Evolutionary conservation across 1,140 invertebrate species (phyloP).

Genomic region (Drosophila nikananu): DNA sequence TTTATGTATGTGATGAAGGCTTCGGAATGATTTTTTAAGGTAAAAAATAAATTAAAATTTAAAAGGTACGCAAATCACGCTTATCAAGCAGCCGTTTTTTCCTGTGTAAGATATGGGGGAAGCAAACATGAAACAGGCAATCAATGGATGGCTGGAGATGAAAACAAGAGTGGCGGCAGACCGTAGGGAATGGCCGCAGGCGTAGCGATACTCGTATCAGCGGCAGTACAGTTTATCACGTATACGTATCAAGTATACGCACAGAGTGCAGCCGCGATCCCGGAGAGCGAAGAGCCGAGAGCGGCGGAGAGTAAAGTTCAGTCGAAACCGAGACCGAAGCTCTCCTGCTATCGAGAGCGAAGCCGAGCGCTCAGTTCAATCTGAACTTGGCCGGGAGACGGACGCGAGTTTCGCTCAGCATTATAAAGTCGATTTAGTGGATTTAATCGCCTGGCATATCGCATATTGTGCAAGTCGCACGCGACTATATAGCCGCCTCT

Average conservation of each 20-base stretch:
- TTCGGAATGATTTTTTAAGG: too few relatives aligned
- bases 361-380: constrained; percentile 44
- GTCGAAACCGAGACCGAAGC: constrained; percentile 8
- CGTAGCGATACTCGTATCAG: constrained; percentile 13
- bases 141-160: constrained; percentile 46
- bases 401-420: constrained; percentile 18
- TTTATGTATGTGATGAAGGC: too few relatives aligned
- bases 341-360: constrained; percentile 8
- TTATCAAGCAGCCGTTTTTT: neutral
- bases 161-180: constrained; percentile 50
- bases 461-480: constrained; percentile 67
- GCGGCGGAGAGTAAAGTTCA: constrained; percentile 10
- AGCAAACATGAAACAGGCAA: constrained; percentile 19
- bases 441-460: neutral
- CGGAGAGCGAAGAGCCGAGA: constrained; percentile 1
- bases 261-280: constrained; percentile 29
- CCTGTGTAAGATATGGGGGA: neutral
- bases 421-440: neutral
- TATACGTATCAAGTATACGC: constrained; percentile 43
- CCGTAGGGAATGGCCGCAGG: constrained; percentile 18
- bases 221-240: constrained; percentile 31
- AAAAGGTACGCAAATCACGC: too few relatives aligned
- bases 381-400: constrained; percentile 53
- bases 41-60: neutral
- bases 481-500: constrained; percentile 19